A percentile compares a stretch with the other conserved stretches of the same genome.
phyloP scores from a whole-genome alignment of 2,113 vertebrate genomes.

The Collichthys lucidus region DNA sequence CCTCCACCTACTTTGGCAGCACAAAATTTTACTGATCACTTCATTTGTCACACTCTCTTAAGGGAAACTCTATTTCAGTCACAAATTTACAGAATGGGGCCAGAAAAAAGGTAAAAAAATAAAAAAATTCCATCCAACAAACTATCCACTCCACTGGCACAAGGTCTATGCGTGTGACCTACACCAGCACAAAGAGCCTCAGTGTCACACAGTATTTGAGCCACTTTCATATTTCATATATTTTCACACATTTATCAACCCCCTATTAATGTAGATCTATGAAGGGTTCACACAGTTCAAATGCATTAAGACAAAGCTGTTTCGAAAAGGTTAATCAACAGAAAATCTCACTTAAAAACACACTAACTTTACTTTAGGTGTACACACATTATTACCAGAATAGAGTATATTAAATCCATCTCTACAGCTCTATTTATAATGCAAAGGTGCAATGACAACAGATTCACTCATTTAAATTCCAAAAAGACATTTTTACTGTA shows the following conservation, averaged over 20 bases:
- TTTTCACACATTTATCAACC: background rate
- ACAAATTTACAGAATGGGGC: constrained; percentile 15
- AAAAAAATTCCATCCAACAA: background rate
- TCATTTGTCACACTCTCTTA: constrained; percentile 27
- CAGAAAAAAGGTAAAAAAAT: background rate
- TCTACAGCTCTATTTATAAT: background rate
- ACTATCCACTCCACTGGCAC: background rate
- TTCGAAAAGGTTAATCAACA: background rate
- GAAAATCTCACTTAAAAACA: background rate
- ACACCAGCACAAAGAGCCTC: background rate
- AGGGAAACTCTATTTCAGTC: constrained; percentile 34
- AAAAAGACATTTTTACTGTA: background rate
- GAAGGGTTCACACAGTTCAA: background rate
- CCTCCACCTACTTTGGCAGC: constrained; percentile 5
- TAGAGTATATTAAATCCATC: background rate
- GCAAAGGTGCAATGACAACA: background rate
- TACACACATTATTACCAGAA: background rate
- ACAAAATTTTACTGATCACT: constrained; percentile 38
- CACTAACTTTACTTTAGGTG: background rate
- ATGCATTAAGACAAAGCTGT: background rate
- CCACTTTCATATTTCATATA: background rate
- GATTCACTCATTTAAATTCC: background rate
- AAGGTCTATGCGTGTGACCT: background rate
- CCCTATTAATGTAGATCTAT: background rate
- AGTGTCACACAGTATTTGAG: background rate